Evolutionary conservation across 2,888 invertebrate genomes (phyloP).

Genomic region (Cyclophora punctaria): DNA sequence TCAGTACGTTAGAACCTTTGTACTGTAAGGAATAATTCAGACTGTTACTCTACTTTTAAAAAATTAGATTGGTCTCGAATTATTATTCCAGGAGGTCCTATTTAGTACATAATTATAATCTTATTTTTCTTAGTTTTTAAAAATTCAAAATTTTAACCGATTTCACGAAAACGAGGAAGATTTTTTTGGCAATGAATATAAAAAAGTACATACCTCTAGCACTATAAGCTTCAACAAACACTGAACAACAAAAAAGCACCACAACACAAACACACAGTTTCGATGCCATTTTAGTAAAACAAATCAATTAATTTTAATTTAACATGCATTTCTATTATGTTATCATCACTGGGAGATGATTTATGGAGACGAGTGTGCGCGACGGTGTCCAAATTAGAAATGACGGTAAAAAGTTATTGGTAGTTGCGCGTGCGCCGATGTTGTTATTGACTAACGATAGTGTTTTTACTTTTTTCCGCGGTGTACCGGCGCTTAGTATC

Average conservation of each 20-base stretch:
- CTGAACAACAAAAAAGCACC: conserved; percentile 27
- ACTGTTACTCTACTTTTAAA: too few relatives aligned
- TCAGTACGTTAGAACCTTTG: too few relatives aligned
- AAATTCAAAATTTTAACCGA: too few relatives aligned
- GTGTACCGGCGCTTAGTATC: conserved; percentile 53
- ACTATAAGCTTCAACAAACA: conserved; percentile 47
- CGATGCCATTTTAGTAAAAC: conserved; percentile 23
- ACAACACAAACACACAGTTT: conserved; percentile 26
- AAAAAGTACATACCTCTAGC: conserved; percentile 49
- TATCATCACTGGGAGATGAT: conserved; percentile 16
- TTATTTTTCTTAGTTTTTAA: too few relatives aligned
- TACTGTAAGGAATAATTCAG: too few relatives aligned
- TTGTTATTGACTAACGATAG: conserved; percentile 61
- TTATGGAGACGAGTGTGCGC: conserved; percentile 38
- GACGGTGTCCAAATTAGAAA: conserved; percentile 58
- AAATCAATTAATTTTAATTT: conserved; percentile 8
- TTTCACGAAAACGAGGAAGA: not conserved
- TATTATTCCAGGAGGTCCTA: too few relatives aligned
- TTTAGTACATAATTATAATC: too few relatives aligned
- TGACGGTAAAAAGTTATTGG: conserved; percentile 48
- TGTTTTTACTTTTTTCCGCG: conserved; percentile 70
- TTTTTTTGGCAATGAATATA: conserved; percentile 1
- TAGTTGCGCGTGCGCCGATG: conserved; percentile 37
- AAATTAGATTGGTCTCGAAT: too few relatives aligned
- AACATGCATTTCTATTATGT: conserved; percentile 8